phyloP scores from a whole-genome alignment of 2,797 vertebrate species.

The Anabas testudineus region DNA sequence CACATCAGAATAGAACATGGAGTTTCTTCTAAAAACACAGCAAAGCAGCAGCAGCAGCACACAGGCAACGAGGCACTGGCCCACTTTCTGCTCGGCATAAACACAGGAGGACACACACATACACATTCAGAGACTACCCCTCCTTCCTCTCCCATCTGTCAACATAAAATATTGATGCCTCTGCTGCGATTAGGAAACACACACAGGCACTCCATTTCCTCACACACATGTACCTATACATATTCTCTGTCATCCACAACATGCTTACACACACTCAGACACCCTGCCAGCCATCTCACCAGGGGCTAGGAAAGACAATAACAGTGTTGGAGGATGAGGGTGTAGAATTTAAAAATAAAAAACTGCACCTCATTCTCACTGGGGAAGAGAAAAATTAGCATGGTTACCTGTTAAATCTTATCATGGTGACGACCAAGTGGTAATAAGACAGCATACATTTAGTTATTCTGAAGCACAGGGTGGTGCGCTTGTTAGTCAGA shows the following conservation, averaged over 20 bases:
- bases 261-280: conserved; percentile 37
- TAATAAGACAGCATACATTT: neutral
- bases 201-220: conserved; percentile 13
- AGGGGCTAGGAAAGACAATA: conserved; percentile 3
- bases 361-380: neutral
- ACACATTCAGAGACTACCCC: conserved; percentile 28
- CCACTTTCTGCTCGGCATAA: conserved; percentile 64
- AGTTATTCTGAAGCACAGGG: conserved; percentile 18
- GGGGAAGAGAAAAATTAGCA: conserved; percentile 10
- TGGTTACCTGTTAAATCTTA: conserved; percentile 1
- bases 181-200: conserved; percentile 65
- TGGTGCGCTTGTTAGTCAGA: neutral
- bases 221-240: conserved; percentile 18
- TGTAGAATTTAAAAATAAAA: conserved; percentile 9
- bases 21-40: conserved; percentile 62
- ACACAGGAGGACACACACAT: conserved; percentile 34
- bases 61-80: conserved; percentile 51
- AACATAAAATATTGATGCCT: conserved; percentile 84
- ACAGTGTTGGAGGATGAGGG: conserved; percentile 1
- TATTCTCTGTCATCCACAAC: conserved; percentile 39
- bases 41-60: conserved; percentile 37
- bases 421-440: conserved; percentile 5
- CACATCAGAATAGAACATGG: conserved; percentile 64
- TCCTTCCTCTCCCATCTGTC: conserved; percentile 77
- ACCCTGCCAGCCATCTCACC: conserved; percentile 3